Evolutionary conservation across 2,888 invertebrate species (phyloP).

Genomic region (Brachyptera putata): DNA sequence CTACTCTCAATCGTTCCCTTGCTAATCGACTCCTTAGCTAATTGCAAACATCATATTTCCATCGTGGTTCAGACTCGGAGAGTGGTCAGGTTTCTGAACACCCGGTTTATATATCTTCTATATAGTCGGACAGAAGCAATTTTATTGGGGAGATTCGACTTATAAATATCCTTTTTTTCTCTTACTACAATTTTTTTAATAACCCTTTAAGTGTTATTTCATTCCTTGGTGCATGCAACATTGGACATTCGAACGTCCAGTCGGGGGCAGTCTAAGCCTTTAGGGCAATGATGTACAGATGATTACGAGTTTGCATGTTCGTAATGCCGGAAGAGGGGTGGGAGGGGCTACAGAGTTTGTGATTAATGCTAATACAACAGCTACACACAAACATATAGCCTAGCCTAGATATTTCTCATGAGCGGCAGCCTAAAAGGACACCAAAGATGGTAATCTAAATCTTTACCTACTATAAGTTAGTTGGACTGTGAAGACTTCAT

Average conservation of each 20-base stretch:
- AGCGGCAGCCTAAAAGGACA: background rate
- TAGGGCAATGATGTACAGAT: background rate
- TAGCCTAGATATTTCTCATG: background rate
- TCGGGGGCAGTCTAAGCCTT: background rate
- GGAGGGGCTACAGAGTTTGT: background rate
- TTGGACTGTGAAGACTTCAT: too few species aligned
- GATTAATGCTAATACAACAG: slow-evolving; percentile 16
- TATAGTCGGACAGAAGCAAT: background rate
- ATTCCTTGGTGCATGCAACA: background rate
- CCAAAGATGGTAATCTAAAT: too few species aligned
- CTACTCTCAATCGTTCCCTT: too few species aligned
- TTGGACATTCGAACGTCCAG: background rate
- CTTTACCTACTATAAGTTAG: too few species aligned
- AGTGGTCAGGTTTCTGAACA: too few species aligned
- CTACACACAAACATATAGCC: background rate
- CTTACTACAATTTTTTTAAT: background rate
- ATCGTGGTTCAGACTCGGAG: too few species aligned
- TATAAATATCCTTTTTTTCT: background rate
- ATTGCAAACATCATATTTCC: too few species aligned
- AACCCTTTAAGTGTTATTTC: slow-evolving; percentile 6
- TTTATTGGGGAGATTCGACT: background rate
- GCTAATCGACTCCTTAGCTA: too few species aligned
- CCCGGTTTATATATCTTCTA: too few species aligned
- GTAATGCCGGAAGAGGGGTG: slow-evolving; percentile 14
- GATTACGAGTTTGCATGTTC: slow-evolving; percentile 17